A percentile compares a stretch with the other conserved stretches of the same genome.
Evolutionary conservation across 2,797 vertebrate genomes (phyloP).

Genomic region (Vespertilio murinus): DNA sequence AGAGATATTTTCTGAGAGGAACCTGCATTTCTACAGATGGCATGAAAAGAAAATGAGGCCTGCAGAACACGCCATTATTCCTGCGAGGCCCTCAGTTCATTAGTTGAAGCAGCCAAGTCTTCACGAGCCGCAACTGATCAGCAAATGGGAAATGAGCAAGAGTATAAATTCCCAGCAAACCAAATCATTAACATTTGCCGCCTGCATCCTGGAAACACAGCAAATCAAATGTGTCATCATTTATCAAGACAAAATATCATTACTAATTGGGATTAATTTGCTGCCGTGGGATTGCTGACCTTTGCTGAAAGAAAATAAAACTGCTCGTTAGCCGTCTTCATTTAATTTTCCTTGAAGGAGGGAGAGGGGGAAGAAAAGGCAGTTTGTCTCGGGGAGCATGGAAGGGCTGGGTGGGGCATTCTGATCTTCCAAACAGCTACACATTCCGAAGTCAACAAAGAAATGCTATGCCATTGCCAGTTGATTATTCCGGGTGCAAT

Average conservation of each 20-base stretch:
- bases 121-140: conserved; percentile 86
- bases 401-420: not conserved
- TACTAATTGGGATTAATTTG: conserved; percentile 91
- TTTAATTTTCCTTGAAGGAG: conserved; percentile 78
- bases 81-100: conserved; percentile 86
- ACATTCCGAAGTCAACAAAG: not conserved
- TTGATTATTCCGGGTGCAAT: not conserved
- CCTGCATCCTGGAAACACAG: conserved; percentile 85
- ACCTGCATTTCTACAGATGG: conserved; percentile 86
- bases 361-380: conserved; percentile 44
- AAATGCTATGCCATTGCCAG: not conserved
- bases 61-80: conserved; percentile 84
- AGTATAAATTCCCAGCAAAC: conserved; percentile 87
- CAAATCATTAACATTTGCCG: conserved; percentile 89
- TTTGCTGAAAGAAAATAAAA: conserved; percentile 83
- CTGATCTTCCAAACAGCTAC: not conserved
- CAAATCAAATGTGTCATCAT: conserved; percentile 88
- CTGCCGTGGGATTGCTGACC: conserved; percentile 85
- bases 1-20: conserved; percentile 82
- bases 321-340: conserved; percentile 82
- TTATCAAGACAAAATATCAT: conserved; percentile 88
- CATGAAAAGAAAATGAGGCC: conserved; percentile 73
- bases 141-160: conserved; percentile 88
- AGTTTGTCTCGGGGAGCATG: not conserved
- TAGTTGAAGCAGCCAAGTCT: conserved; percentile 86